phyloP scores from a whole-genome alignment of 1,140 invertebrate species.

The Pissodes strobi region DNA sequence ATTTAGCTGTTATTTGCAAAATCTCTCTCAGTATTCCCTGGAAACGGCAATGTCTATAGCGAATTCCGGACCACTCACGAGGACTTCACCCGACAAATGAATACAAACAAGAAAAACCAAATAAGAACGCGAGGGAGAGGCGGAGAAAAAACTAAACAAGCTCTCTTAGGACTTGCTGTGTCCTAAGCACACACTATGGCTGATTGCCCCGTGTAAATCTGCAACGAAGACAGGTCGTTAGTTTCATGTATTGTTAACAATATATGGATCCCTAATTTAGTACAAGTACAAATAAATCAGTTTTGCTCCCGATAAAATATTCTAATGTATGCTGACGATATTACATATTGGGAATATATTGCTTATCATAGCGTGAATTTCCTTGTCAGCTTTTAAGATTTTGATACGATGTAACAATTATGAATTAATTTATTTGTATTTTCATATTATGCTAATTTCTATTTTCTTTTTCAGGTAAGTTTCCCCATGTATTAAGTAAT shows the following conservation, averaged over 20 bases:
- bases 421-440: too few relatives aligned
- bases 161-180: conserved; percentile 19
- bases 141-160: conserved; percentile 27
- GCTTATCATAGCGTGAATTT: too few relatives aligned
- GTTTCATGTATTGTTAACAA: not conserved
- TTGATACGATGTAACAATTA: too few relatives aligned
- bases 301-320: too few relatives aligned
- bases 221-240: not conserved
- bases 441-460: too few relatives aligned
- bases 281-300: too few relatives aligned
- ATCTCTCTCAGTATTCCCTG: conserved; percentile 2
- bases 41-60: conserved; percentile 11
- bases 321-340: too few relatives aligned
- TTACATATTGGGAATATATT: too few relatives aligned
- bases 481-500: too few relatives aligned
- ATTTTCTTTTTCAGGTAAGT: too few relatives aligned
- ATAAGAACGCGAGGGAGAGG: conserved; percentile 9
- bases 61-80: conserved; percentile 9
- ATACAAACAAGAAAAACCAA: conserved; percentile 31
- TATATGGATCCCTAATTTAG: too few relatives aligned
- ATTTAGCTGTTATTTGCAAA: not conserved
- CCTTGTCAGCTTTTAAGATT: too few relatives aligned
- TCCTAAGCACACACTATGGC: conserved; percentile 24
- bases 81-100: conserved; percentile 20
- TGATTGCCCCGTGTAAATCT: conserved; percentile 17